phyloP scores from a whole-genome alignment of 2,113 vertebrate species.

The Pampusana beccarii region DNA sequence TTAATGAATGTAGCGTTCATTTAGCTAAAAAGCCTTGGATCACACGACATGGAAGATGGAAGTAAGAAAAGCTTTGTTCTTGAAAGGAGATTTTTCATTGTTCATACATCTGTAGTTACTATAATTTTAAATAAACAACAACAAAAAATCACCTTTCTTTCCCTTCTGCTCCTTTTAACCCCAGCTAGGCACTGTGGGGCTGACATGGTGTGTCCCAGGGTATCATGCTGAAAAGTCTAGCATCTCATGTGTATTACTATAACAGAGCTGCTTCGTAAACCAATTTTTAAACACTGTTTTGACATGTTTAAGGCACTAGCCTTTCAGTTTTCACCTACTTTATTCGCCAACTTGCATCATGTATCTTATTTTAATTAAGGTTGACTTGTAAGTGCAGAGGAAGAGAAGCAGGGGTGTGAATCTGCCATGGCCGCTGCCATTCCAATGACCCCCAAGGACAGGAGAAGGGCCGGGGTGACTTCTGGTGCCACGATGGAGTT shows the following conservation, averaged over 20 bases:
- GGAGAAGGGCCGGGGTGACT: neutral
- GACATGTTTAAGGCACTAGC: neutral
- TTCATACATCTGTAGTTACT: neutral
- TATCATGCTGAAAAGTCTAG: neutral
- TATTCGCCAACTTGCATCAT: neutral
- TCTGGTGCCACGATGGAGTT: neutral
- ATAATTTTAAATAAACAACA: too few species aligned
- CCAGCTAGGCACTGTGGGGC: neutral
- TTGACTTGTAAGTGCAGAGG: neutral
- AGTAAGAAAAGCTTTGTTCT: neutral
- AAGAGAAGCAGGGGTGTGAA: neutral
- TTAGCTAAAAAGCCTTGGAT: constrained; percentile 41
- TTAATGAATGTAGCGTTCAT: constrained; percentile 51
- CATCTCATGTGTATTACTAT: neutral
- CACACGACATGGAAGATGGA: neutral
- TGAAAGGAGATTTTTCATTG: constrained; percentile 5
- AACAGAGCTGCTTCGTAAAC: constrained; percentile 5
- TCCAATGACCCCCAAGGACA: neutral
- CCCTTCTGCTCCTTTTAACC: neutral
- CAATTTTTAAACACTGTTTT: neutral
- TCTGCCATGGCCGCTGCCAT: accelerated
- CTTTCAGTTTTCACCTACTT: neutral
- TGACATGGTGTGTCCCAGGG: neutral
- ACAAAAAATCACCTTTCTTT: neutral
- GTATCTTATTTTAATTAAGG: neutral